These are phyloP conservation scores for Thalassophryne amazonica DNA, from an alignment of 2,797 vertebrate species.

Conservation along the genomic window DNA sequence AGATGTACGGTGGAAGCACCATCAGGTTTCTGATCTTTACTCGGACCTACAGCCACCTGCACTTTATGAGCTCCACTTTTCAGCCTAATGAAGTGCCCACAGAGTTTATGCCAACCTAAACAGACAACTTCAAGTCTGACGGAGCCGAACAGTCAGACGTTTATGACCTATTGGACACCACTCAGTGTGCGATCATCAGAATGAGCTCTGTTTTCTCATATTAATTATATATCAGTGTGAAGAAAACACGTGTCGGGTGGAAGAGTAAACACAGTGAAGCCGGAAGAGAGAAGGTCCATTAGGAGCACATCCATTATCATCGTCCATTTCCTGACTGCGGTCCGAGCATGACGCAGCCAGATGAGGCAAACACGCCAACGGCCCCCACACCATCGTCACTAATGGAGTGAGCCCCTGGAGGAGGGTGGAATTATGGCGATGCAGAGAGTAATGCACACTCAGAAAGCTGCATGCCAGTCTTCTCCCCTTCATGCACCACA, in stretches of 20 bases:
- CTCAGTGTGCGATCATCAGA: constrained; percentile 13
- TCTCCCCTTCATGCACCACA: constrained; percentile 37
- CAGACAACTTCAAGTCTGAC: no score
- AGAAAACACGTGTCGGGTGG: constrained; percentile 53
- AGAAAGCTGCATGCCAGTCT: constrained; percentile 62
- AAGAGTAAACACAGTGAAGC: constrained; percentile 66
- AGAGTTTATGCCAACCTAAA: no score
- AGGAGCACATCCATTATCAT: constrained; percentile 68
- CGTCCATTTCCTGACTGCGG: constrained; percentile 71
- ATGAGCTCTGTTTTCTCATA: constrained; percentile 25
- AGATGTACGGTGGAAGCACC: no score
- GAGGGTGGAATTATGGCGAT: constrained; percentile 59
- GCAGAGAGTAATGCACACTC: constrained; percentile 61
- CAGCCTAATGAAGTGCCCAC: no score
- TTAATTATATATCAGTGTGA: constrained; percentile 33
- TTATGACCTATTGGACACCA: not conserved
- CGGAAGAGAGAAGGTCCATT: constrained; percentile 64
- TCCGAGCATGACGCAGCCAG: constrained; percentile 47
- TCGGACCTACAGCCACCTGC: no score
- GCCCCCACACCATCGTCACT: constrained; percentile 53
- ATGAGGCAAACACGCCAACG: constrained; percentile 58
- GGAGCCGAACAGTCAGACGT: no score
- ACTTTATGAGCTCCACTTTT: no score
- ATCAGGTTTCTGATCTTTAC: no score
- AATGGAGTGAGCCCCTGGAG: constrained; percentile 68